phyloP scores from a whole-genome alignment of 2,797 vertebrate genomes.

The Bradypodion ventrale region DNA sequence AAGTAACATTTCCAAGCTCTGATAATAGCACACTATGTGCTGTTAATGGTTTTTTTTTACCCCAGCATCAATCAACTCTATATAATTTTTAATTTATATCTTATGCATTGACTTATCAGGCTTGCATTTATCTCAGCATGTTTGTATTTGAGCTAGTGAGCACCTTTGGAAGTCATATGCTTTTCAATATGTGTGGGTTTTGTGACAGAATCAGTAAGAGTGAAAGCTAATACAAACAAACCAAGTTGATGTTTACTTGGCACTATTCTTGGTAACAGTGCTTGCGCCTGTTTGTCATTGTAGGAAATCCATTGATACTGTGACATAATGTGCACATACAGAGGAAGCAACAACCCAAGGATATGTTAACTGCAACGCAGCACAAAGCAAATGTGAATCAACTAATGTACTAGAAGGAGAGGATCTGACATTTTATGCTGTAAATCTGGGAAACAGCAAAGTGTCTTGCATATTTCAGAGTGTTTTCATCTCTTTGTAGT shows the following conservation, averaged over 20 bases:
- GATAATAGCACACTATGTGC: too few species aligned
- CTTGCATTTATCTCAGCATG: neutral
- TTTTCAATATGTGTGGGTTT: neutral
- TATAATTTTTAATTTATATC: neutral
- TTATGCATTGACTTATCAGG: neutral
- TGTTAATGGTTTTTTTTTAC: neutral
- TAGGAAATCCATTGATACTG: conserved; percentile 23
- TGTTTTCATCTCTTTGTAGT: conserved; percentile 9
- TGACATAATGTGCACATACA: neutral
- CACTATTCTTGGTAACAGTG: conserved; percentile 6
- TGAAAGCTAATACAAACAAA: neutral
- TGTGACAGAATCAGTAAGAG: neutral
- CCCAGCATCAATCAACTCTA: neutral
- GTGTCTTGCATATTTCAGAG: conserved; percentile 12
- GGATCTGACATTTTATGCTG: conserved; percentile 15
- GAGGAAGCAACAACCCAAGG: neutral
- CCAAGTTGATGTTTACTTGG: conserved; percentile 15
- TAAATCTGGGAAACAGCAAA: neutral
- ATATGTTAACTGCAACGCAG: conserved; percentile 15
- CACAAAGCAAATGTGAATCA: neutral
- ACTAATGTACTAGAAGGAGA: neutral
- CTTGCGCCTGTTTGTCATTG: conserved; percentile 22
- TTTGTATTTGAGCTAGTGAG: neutral
- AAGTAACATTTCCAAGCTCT: too few species aligned
- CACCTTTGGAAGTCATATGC: neutral